Evolutionary conservation across 37 sponge, comb jelly and placozoan species (phyloP).

Genomic region (Mnemiopsis leidyi): DNA sequence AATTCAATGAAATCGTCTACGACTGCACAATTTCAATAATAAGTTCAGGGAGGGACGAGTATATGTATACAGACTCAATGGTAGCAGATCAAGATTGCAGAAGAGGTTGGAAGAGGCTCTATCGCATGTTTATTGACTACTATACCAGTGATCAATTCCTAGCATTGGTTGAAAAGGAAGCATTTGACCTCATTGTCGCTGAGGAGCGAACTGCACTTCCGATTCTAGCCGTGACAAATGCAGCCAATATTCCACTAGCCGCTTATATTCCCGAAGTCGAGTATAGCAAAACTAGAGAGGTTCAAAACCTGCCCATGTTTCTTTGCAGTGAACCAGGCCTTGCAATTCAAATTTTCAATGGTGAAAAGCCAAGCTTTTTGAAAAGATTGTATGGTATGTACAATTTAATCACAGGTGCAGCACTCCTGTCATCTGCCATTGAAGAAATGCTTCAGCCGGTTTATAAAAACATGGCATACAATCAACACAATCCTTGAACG

Average conservation of each 20-base stretch:
- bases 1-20: background rate
- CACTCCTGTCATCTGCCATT: background rate
- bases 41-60: background rate
- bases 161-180: background rate
- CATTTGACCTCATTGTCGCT: constrained; percentile 26
- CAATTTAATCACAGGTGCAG: background rate
- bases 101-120: background rate
- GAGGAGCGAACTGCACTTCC: background rate
- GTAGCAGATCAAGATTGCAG: background rate
- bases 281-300: background rate
- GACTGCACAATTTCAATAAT: background rate
- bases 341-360: background rate
- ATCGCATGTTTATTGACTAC: background rate
- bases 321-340: constrained; percentile 38
- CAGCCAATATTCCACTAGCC: background rate
- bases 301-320: constrained; percentile 27
- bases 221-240: background rate
- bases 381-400: background rate
- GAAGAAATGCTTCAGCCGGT: background rate
- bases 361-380: background rate
- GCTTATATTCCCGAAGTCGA: constrained; percentile 1
- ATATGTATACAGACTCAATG: constrained; percentile 49
- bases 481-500: background rate
- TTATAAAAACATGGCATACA: background rate
- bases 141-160: background rate